Percentiles rank a stretch among this genome's conserved stretches.
phyloP scores from a whole-genome alignment of 2,888 invertebrate species.

The Drosophila sordidapex region DNA sequence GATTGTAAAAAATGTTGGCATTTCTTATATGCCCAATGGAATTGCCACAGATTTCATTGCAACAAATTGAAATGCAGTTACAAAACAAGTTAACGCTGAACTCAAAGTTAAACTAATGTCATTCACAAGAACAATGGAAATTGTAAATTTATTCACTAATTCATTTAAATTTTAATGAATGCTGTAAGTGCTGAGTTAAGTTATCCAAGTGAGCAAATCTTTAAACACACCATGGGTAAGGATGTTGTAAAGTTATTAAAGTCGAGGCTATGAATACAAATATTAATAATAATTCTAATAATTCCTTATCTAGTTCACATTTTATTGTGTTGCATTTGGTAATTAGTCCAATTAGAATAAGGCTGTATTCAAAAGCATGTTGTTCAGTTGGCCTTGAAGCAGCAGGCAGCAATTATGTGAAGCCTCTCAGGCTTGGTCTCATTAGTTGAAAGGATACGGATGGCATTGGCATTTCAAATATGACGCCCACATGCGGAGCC shows the following conservation, averaged over 20 bases:
- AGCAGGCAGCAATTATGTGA: constrained; percentile 59
- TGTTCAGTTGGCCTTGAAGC: constrained; percentile 37
- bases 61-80: constrained; percentile 46
- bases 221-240: not conserved
- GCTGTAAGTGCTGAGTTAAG: not conserved
- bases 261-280: not conserved
- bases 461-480: constrained; percentile 32
- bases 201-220: not conserved
- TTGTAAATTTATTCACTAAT: not conserved
- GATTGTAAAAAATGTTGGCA: constrained; percentile 70
- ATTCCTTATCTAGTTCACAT: not conserved
- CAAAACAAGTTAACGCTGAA: constrained; percentile 14
- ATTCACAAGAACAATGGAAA: constrained; percentile 2
- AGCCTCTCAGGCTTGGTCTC: constrained; percentile 50
- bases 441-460: constrained; percentile 65
- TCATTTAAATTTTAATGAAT: constrained; percentile 4
- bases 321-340: constrained; percentile 12
- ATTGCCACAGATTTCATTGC: constrained; percentile 70
- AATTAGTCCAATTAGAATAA: constrained; percentile 46
- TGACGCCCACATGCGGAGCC: constrained; percentile 34
- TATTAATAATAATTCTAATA: not conserved
- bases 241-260: not conserved
- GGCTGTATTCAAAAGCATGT: constrained; percentile 5
- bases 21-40: constrained; percentile 47
- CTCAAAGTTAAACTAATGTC: constrained; percentile 15